phyloP scores from a whole-genome alignment of 2,113 vertebrate species.

The Rhinoderma darwinii region DNA sequence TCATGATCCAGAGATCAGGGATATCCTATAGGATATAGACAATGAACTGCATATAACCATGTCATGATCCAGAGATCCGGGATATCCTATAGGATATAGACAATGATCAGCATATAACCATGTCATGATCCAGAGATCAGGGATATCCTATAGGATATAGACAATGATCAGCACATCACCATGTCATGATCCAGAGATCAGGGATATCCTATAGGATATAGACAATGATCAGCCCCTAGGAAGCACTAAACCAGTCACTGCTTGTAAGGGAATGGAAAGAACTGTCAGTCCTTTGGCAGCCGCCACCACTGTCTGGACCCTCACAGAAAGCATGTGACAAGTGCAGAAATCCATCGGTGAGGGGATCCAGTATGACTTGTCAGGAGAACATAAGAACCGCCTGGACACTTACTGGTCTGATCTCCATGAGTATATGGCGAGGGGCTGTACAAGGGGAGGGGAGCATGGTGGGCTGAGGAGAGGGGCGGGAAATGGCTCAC shows the following conservation, averaged over 20 bases:
- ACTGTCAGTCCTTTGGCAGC: background rate
- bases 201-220: background rate
- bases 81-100: too few relatives aligned
- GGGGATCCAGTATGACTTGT: background rate
- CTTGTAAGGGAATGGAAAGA: background rate
- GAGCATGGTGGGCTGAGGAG: slow-evolving; percentile 54
- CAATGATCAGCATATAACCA: background rate
- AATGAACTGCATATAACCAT: too few relatives aligned
- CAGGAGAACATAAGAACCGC: background rate
- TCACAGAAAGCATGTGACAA: background rate
- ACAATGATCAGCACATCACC: background rate
- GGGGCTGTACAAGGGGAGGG: slow-evolving; percentile 49
- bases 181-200: background rate
- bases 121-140: background rate
- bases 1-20: too few relatives aligned
- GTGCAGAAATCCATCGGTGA: too few relatives aligned
- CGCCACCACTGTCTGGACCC: background rate
- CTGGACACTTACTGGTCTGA: slow-evolving; percentile 17
- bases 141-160: background rate
- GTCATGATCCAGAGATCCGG: too few relatives aligned
- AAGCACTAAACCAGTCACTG: background rate
- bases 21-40: too few relatives aligned
- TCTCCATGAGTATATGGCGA: slow-evolving; percentile 13
- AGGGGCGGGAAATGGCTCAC: slow-evolving; percentile 21
- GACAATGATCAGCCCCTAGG: background rate